Percentiles rank a stretch among this genome's conserved stretches.
Evolutionary conservation across 2,888 invertebrate species (phyloP).

Genomic region (Peribatodes rhomboidaria): DNA sequence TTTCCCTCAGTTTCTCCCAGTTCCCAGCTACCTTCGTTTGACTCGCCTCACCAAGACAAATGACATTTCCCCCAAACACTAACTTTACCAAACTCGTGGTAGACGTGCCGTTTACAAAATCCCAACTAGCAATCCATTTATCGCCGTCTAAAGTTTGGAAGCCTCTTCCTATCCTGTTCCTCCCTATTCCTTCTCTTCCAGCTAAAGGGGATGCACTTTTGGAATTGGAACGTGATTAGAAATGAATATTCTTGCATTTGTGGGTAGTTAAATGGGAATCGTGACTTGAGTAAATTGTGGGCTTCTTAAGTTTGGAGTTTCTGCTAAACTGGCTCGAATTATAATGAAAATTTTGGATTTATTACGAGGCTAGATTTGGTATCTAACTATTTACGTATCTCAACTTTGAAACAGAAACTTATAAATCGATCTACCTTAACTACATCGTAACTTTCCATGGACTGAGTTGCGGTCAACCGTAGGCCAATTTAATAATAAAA

Average conservation of each 20-base stretch:
- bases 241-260: conserved; percentile 25
- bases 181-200: too few species aligned
- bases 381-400: background rate
- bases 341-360: background rate
- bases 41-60: conserved; percentile 4
- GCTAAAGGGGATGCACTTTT: conserved; percentile 17
- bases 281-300: conserved; percentile 13
- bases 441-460: too few species aligned
- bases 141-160: conserved; percentile 20
- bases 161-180: background rate
- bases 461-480: too few species aligned
- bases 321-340: background rate
- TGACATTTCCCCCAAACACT: conserved; percentile 2
- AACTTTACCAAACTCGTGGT: conserved; percentile 2
- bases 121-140: conserved; percentile 32
- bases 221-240: conserved; percentile 29
- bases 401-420: too few species aligned
- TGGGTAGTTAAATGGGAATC: conserved; percentile 9
- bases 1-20: too few species aligned
- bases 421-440: too few species aligned
- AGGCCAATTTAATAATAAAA: too few species aligned
- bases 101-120: conserved; percentile 30
- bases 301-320: background rate
- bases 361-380: background rate
- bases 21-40: background rate